Percentiles rank a stretch among this genome's conserved stretches.
Evolutionary conservation across 2,797 vertebrate species (phyloP).

Genomic region (Hemitrygon akajei): DNA sequence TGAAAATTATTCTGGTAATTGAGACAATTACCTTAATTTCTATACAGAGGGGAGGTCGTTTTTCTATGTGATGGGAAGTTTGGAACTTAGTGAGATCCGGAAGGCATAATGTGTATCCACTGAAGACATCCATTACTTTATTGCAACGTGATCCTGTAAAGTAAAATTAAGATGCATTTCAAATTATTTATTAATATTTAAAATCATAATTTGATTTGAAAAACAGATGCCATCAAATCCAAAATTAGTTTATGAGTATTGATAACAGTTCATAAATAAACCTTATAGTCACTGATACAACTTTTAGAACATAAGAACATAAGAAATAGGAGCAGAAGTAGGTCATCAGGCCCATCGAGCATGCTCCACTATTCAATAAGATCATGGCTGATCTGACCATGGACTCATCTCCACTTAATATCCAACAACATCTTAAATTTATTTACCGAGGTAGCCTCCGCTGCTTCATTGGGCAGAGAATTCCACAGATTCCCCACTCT

Average conservation of each 20-base stretch:
- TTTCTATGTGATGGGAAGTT: slow-evolving; percentile 66
- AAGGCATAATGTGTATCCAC: slow-evolving; percentile 88
- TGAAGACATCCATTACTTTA: slow-evolving; percentile 91
- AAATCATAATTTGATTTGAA: neutral
- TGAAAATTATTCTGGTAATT: slow-evolving; percentile 48
- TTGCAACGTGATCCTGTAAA: slow-evolving; percentile 82
- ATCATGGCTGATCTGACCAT: too few species aligned
- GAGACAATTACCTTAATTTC: slow-evolving; percentile 73
- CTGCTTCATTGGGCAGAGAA: too few species aligned
- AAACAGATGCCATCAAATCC: neutral
- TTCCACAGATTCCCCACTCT: too few species aligned
- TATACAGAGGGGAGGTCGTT: slow-evolving; percentile 80
- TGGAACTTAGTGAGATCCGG: slow-evolving; percentile 83
- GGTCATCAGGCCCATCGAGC: too few species aligned
- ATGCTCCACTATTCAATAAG: too few species aligned
- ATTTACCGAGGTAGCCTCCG: too few species aligned
- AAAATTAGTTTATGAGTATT: neutral
- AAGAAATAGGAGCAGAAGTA: too few species aligned
- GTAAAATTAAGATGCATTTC: neutral
- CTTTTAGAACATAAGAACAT: too few species aligned
- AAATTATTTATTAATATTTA: neutral
- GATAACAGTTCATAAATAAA: neutral
- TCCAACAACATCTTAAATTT: too few species aligned
- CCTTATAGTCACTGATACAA: neutral
- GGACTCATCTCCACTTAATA: too few species aligned